These are phyloP conservation scores for Unio delphinus DNA, from an alignment of 2,888 invertebrate genomes.

Conservation along the genomic window DNA sequence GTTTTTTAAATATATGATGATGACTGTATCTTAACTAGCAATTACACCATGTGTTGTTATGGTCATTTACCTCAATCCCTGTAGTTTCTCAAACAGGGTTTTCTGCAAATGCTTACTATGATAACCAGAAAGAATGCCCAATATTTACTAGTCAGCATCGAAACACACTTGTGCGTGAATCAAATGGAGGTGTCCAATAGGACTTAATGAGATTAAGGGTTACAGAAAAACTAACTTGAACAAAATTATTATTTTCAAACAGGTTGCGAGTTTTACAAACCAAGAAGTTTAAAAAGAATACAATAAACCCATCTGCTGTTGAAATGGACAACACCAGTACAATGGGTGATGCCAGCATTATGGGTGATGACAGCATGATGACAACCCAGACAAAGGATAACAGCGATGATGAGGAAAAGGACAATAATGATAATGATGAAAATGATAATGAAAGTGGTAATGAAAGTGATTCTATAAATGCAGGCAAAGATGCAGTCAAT, in stretches of 20 bases:
- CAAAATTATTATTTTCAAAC: neutral
- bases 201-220: neutral
- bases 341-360: conserved; percentile 36
- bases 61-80: too few species aligned
- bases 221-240: neutral
- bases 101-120: too few species aligned
- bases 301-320: conserved; percentile 12
- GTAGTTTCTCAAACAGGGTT: too few species aligned
- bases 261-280: conserved; percentile 56
- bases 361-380: conserved; percentile 61
- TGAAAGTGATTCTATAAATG: conserved; percentile 7
- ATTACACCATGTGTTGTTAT: too few species aligned
- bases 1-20: too few species aligned
- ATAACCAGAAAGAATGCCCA: too few species aligned
- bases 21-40: too few species aligned
- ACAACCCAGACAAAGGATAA: conserved; percentile 64
- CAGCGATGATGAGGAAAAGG: conserved; percentile 47
- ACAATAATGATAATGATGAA: conserved; percentile 24
- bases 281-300: conserved; percentile 47
- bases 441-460: conserved; percentile 27
- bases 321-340: conserved; percentile 7
- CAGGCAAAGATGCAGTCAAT: conserved; percentile 9
- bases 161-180: too few species aligned
- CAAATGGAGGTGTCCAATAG: too few species aligned
- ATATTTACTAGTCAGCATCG: too few species aligned